Evolutionary conservation across 2,113 vertebrate genomes (phyloP), one percentile per base, ranked within the genome.

Genomic region (Pterocles gutturalis): DNA sequence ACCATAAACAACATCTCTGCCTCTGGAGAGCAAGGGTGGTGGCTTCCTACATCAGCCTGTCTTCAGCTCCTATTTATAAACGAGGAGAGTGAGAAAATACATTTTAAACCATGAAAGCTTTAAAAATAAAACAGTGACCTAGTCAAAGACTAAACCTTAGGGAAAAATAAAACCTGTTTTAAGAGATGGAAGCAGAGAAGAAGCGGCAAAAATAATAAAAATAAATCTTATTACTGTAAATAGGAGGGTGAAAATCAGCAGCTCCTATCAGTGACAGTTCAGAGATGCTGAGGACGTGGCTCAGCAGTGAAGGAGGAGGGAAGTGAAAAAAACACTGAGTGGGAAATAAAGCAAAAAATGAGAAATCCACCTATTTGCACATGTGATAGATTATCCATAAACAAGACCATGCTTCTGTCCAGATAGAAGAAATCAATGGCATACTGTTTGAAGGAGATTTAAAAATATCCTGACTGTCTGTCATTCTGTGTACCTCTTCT

Each of bases 41-140:
- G 77, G 61, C 82, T 92, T 53, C 54, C 69, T 77, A 8, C 43
- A 77, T 28, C 55, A 88, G 75, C 41, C 48, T 73, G 43, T 71
- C 48, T 67, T 90, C 54, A 71, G 60, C 43, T 62, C 49, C 88
- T 96, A 81, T 95, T 95, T 97, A 91, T 92, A 93, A 89, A 89
- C 19, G 57, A 67, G 54, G 14, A 91, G 65, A 90, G 88, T 86
- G 60, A 96, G 91, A 87, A 95, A 94, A 92, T 92, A 83, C 5
- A 21, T 85, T 94, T 87, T 38, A 90, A 96, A 95, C 84, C 89
- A 91, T 36, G 60, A 61, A 54, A 76, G 79, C 54, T 96, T 96
- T 90, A 89, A 94, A 96, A 98, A 97, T 85, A 90, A 94, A 97
- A 83, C 62, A 5, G 2, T 87, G 77, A 79, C 95, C 92, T 91